phyloP scores from a whole-genome alignment of 1,140 invertebrate species.

The Colletes latitarsis region DNA sequence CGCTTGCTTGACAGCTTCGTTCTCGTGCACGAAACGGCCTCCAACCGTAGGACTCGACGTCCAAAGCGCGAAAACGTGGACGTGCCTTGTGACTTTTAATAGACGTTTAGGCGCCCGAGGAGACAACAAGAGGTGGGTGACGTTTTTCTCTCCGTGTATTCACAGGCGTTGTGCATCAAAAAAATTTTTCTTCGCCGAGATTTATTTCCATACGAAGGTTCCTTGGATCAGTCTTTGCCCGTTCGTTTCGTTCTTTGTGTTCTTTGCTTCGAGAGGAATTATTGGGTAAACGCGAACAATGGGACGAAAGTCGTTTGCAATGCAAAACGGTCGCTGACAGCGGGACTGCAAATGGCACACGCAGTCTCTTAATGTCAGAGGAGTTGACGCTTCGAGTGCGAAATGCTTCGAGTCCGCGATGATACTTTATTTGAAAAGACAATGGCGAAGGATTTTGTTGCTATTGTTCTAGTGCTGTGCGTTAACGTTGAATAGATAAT shows the following conservation, averaged over 20 bases:
- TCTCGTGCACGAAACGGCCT: not conserved
- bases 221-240: too few species aligned
- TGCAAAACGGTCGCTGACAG: constrained; percentile 21
- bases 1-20: not conserved
- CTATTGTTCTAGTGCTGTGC: too few species aligned
- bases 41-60: not conserved
- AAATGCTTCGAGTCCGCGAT: not conserved
- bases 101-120: not conserved
- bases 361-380: not conserved
- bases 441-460: too few species aligned
- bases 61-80: not conserved
- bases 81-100: not conserved
- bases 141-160: not conserved
- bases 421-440: too few species aligned
- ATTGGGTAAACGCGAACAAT: constrained; percentile 11
- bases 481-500: too few species aligned
- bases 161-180: not conserved
- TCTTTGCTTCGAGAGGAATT: not conserved
- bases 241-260: not conserved
- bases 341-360: constrained; percentile 12
- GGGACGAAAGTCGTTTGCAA: constrained; percentile 22
- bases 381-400: constrained; percentile 1
- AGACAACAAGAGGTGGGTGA: constrained; percentile 16
- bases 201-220: not conserved
- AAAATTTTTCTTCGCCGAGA: not conserved